These are phyloP conservation scores for Gonatopus flavifemur DNA, from an alignment of 1,140 invertebrate genomes.

Conservation along the genomic window DNA sequence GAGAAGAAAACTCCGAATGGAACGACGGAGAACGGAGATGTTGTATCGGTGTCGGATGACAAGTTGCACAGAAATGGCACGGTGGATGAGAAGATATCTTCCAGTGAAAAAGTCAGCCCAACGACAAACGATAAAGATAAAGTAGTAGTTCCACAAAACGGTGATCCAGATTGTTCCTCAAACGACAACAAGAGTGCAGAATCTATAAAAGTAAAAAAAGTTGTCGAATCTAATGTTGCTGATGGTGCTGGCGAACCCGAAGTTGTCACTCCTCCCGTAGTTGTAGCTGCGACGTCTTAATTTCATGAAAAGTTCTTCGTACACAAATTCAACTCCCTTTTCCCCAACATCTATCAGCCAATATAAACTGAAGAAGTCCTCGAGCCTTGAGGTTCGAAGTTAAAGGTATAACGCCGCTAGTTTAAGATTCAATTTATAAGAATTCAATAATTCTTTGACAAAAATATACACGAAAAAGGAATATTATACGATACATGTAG, in stretches of 20 bases:
- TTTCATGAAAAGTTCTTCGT: conserved; percentile 46
- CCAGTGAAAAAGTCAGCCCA: conserved; percentile 23
- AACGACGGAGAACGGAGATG: conserved; percentile 36
- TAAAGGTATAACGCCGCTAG: conserved; percentile 47
- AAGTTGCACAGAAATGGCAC: conserved; percentile 46
- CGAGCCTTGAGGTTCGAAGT: conserved; percentile 44
- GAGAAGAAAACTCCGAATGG: conserved; percentile 38
- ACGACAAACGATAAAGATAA: conserved; percentile 28
- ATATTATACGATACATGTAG: conserved; percentile 31
- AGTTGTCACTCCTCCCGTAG: conserved; percentile 47
- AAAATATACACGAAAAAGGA: conserved; percentile 35
- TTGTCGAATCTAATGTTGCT: conserved; percentile 46
- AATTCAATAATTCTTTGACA: conserved; percentile 43
- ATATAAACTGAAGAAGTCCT: conserved; percentile 50
- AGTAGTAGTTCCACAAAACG: conserved; percentile 43
- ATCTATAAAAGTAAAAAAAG: conserved; percentile 51
- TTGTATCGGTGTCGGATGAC: conserved; percentile 26
- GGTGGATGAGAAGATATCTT: conserved; percentile 34
- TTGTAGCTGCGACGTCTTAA: conserved; percentile 56
- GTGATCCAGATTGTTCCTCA: conserved; percentile 39
- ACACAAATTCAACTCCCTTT: conserved; percentile 50
- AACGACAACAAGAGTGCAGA: conserved; percentile 40
- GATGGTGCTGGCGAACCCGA: conserved; percentile 50
- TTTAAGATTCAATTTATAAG: conserved; percentile 44
- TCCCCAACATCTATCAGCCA: conserved; percentile 52